Conservation (phyloP, 2,888 invertebrate species). For the Watsonalla binaria region DNA sequence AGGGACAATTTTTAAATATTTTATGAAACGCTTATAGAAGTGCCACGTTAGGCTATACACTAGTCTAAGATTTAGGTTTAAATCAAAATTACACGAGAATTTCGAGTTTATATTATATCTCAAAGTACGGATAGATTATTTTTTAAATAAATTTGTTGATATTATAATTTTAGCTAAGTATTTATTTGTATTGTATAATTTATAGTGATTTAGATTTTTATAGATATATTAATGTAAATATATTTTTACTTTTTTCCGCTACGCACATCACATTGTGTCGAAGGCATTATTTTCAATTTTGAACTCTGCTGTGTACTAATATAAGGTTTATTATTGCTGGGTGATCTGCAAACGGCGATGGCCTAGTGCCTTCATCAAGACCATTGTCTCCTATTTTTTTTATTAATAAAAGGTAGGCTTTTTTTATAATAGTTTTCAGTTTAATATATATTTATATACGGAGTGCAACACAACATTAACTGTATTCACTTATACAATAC, state of each 20-base stretch:
- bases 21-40: not conserved
- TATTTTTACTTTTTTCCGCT: not conserved
- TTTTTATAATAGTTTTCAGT: too few relatives aligned
- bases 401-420: too few relatives aligned
- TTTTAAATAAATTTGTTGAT: not conserved
- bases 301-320: not conserved
- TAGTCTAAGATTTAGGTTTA: not conserved
- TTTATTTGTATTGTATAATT: conserved; percentile 7
- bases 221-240: not conserved
- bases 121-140: not conserved
- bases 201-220: not conserved
- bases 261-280: not conserved
- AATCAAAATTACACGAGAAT: too few relatives aligned
- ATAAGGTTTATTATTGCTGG: too few relatives aligned
- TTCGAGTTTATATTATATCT: not conserved
- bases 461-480: too few relatives aligned
- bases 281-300: not conserved
- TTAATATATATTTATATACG: too few relatives aligned
- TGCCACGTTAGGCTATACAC: conserved; percentile 1
- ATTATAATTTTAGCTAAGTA: conserved; percentile 1
- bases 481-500: too few relatives aligned
- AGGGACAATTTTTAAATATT: not conserved
- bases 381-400: too few relatives aligned
- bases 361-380: too few relatives aligned
- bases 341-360: not conserved